Conservation (phyloP, 2,888 invertebrate genomes). For the Euzetes globulus region DNA sequence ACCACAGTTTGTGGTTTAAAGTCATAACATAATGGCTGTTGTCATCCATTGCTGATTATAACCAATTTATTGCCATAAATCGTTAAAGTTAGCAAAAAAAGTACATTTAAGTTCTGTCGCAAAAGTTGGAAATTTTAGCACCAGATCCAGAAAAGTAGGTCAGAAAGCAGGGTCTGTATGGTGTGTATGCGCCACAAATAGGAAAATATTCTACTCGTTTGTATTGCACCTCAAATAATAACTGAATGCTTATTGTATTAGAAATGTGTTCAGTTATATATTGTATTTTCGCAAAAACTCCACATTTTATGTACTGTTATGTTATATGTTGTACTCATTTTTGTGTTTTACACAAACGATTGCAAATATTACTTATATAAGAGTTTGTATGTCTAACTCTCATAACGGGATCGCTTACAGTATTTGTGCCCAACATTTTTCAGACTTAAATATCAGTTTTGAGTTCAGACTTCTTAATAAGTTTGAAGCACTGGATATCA, state of each 20-base stretch:
- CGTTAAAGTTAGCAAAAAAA: not conserved
- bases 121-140: constrained; percentile 14
- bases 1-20: not conserved
- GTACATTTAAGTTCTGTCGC: not conserved
- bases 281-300: not conserved
- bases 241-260: constrained; percentile 21
- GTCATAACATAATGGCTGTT: not conserved
- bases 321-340: not conserved
- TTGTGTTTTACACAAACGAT: not conserved
- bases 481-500: constrained; percentile 23
- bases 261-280: not conserved
- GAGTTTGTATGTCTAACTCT: too few species aligned
- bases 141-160: constrained; percentile 22
- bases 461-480: constrained; percentile 21
- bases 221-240: constrained; percentile 28
- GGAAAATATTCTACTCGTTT: not conserved
- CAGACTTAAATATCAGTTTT: constrained; percentile 4
- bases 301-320: constrained; percentile 7
- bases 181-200: constrained; percentile 11
- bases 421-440: not conserved
- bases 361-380: constrained; percentile 2
- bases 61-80: constrained; percentile 18
- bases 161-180: constrained; percentile 14
- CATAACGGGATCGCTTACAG: constrained; percentile 26
- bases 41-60: constrained; percentile 21